A percentile compares a stretch with the other conserved stretches of the same genome.
phyloP scores from a whole-genome alignment of 2,888 invertebrate genomes.

The Tetanocera ferruginea region DNA sequence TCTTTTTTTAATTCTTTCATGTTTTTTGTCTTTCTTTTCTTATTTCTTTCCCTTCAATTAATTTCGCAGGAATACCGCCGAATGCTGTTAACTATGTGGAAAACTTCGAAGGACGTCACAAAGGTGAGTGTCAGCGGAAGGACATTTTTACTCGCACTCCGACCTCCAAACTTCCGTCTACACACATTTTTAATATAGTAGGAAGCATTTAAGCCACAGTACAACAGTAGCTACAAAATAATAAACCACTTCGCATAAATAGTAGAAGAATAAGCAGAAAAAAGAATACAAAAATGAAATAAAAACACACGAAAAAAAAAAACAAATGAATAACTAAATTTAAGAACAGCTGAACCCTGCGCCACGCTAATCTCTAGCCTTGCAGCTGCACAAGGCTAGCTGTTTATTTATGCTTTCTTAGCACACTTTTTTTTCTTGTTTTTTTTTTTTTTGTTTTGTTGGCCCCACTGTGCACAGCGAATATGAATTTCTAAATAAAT shows the following conservation, averaged over 20 bases:
- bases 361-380: slow-evolving; percentile 19
- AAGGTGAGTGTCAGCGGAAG: slow-evolving; percentile 61
- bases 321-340: slow-evolving; percentile 43
- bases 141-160: slow-evolving; percentile 26
- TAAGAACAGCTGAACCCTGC: slow-evolving; percentile 21
- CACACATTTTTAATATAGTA: background rate
- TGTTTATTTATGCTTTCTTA: background rate
- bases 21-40: slow-evolving; percentile 5
- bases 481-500: slow-evolving; percentile 53
- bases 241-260: slow-evolving; percentile 63
- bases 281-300: background rate
- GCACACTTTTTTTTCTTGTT: background rate
- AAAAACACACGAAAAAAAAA: background rate
- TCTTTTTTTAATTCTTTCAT: slow-evolving; percentile 3
- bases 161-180: background rate
- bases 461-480: slow-evolving; percentile 18
- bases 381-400: slow-evolving; percentile 26
- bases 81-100: slow-evolving; percentile 69
- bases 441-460: background rate
- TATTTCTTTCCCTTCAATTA: slow-evolving; percentile 40
- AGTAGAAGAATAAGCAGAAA: slow-evolving; percentile 26
- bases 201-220: slow-evolving; percentile 6
- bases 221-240: slow-evolving; percentile 48
- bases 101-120: slow-evolving; percentile 65
- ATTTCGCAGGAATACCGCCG: slow-evolving; percentile 66